Percentiles rank a stretch among this genome's conserved stretches.
Evolutionary conservation across 1,140 invertebrate species (phyloP).

Genomic region (Wiebesia pumilae): DNA sequence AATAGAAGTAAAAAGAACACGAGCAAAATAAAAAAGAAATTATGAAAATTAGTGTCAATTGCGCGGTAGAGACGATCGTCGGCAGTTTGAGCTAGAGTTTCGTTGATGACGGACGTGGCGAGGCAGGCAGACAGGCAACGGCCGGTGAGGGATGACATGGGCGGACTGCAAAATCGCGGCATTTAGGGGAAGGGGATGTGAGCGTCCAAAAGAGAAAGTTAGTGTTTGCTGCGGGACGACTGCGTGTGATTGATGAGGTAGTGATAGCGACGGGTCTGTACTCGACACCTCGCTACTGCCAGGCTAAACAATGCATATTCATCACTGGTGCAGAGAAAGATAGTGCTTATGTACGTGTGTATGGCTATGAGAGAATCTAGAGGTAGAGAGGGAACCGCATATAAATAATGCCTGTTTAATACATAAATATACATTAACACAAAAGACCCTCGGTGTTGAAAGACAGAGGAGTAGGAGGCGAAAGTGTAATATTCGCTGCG

Average conservation of each 20-base stretch:
- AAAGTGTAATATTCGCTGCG: not conserved
- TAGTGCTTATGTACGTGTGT: not conserved
- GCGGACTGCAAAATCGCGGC: slow-evolving; percentile 54
- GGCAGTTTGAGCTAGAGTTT: not conserved
- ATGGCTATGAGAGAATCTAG: not conserved
- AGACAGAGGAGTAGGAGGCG: slow-evolving; percentile 11
- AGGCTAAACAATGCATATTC: slow-evolving; percentile 73
- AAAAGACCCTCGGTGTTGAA: not conserved
- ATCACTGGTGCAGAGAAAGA: slow-evolving; percentile 58
- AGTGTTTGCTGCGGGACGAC: slow-evolving; percentile 57
- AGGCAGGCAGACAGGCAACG: not conserved
- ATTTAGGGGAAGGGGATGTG: slow-evolving; percentile 40
- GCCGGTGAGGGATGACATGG: slow-evolving; percentile 54
- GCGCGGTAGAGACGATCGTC: slow-evolving; percentile 45
- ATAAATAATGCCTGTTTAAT: slow-evolving; percentile 75
- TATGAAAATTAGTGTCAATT: slow-evolving; percentile 65
- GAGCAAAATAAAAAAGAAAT: slow-evolving; percentile 54
- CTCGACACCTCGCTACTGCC: slow-evolving; percentile 73
- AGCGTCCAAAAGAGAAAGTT: slow-evolving; percentile 48
- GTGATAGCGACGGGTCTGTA: slow-evolving; percentile 74
- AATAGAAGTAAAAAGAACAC: not conserved
- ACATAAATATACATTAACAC: slow-evolving; percentile 71
- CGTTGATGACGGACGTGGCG: not conserved
- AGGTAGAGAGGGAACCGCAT: slow-evolving; percentile 53
- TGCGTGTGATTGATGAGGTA: slow-evolving; percentile 74